Base-by-base conservation (phyloP, 2,113 vertebrate genomes). In the Polypterus senegalus region DNA sequence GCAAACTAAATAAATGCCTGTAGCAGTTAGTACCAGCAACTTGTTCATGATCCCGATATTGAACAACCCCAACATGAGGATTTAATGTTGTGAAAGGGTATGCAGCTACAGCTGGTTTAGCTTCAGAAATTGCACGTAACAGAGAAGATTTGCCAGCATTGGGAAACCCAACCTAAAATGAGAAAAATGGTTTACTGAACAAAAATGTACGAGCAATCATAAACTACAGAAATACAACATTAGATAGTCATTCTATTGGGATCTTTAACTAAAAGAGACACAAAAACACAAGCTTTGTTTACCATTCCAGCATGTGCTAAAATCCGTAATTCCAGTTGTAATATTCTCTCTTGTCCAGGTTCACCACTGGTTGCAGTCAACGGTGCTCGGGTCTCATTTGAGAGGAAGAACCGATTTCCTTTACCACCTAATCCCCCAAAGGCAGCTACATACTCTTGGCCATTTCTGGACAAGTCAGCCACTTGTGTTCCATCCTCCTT, bases 41-140 rank as follows among this genome's bases (percentile, higher is more conserved):
- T 68, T 98, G 94, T 10, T 92, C 89, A 5, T 94, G 86, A 76
- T 89, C 91, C 54, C 86, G 86, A 49, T 93, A 99, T 54, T 66
- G 70, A 46, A 99, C 85, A 1, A 97, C 74, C 54, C 96, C 96
- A 0, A 98, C 86, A 0, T 99, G 95, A 4, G 96, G 92, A 7
- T 92, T 95, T 3, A 99, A 77, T 46, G 95, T 99, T 46, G 96
- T 99, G 70, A 99, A 98, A 0, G 95, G 95, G 72, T 98, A 99
- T 3, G 92, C 71, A 27, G 92, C 95, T 62, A 99, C 96, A 0
- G 92, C 84, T 0, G 95, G 96, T 54, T 69, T 90, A 1, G 96
- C 96, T 0, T 88, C 91, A 7, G 94, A 94, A 66, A 99, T 87
- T 46, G 86, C 91, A 74, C 91, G 85, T 67, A 99, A 71, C 44